These are phyloP conservation scores for Rhynchomys soricoides DNA, from an alignment of 2,113 vertebrate genomes.

Conservation along the genomic window DNA sequence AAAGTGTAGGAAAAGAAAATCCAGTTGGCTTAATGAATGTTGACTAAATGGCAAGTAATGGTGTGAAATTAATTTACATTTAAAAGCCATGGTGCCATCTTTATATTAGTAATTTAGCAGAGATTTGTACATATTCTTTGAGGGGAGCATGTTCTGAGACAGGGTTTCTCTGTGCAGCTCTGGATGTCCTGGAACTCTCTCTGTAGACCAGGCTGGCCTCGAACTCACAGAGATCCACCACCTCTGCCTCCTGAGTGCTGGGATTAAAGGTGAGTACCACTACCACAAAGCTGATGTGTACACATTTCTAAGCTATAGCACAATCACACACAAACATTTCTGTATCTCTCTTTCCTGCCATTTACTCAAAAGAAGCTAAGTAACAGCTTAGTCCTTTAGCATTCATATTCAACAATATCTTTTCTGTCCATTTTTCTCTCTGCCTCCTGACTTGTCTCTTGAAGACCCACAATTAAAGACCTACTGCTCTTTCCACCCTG, in stretches of 20 bases:
- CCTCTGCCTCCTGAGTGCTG: no score
- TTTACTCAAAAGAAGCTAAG: slow-evolving; percentile 1
- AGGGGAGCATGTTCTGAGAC: no score
- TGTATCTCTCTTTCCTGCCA: background rate
- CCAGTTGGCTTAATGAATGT: background rate
- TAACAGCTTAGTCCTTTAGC: background rate
- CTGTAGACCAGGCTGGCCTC: no score
- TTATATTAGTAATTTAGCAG: background rate
- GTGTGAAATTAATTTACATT: background rate
- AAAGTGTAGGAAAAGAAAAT: slow-evolving; percentile 35
- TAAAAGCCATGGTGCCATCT: slow-evolving; percentile 1
- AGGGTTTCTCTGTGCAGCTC: no score
- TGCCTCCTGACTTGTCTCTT: background rate
- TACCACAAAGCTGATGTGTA: background rate
- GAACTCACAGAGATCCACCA: no score
- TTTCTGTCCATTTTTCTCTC: background rate
- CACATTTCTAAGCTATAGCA: background rate
- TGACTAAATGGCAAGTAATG: background rate
- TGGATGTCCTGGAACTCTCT: no score
- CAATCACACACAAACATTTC: background rate
- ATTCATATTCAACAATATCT: background rate
- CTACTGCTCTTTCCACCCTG: background rate
- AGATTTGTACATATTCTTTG: background rate
- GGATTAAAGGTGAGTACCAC: no score
- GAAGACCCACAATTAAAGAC: background rate